phyloP scores from a whole-genome alignment of 2,888 invertebrate genomes.

The Ophonus ardosiacus region DNA sequence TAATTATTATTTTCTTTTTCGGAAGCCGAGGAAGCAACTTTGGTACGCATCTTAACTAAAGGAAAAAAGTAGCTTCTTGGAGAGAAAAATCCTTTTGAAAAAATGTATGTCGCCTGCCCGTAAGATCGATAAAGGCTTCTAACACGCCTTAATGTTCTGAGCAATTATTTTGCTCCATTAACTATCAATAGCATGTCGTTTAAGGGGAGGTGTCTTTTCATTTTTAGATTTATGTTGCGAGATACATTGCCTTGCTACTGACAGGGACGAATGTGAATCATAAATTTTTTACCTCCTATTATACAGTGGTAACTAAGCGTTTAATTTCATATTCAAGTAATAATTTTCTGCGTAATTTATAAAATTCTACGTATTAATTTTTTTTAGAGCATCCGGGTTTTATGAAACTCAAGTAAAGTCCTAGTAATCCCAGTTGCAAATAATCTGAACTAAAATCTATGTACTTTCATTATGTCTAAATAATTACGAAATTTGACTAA shows the following conservation, averaged over 20 bases:
- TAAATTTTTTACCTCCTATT: conserved; percentile 1
- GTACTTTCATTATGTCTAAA: no score
- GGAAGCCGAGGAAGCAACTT: conserved; percentile 6
- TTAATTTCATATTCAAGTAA: conserved; percentile 20
- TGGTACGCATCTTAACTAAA: conserved; percentile 14
- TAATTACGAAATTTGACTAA: no score
- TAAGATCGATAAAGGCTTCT: conserved; percentile 28
- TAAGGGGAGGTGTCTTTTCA: conserved; percentile 43
- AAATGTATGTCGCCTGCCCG: conserved; percentile 42
- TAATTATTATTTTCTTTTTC: conserved; percentile 51
- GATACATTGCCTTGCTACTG: conserved; percentile 26
- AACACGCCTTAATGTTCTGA: conserved; percentile 51
- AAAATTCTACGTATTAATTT: not conserved
- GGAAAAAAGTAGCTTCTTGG: conserved; percentile 15
- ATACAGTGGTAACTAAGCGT: conserved; percentile 25
- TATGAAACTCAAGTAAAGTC: no score
- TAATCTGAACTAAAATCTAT: no score
- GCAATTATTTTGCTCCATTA: conserved; percentile 56
- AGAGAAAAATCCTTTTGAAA: conserved; percentile 42
- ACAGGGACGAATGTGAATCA: conserved; percentile 29
- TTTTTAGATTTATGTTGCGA: conserved; percentile 52
- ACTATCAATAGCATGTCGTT: conserved; percentile 53
- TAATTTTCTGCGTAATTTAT: not conserved
- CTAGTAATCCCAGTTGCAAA: no score
- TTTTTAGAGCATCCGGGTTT: not conserved